Base-by-base conservation (phyloP, 2,113 vertebrate species). In the Ancistrus triradiatus region DNA sequence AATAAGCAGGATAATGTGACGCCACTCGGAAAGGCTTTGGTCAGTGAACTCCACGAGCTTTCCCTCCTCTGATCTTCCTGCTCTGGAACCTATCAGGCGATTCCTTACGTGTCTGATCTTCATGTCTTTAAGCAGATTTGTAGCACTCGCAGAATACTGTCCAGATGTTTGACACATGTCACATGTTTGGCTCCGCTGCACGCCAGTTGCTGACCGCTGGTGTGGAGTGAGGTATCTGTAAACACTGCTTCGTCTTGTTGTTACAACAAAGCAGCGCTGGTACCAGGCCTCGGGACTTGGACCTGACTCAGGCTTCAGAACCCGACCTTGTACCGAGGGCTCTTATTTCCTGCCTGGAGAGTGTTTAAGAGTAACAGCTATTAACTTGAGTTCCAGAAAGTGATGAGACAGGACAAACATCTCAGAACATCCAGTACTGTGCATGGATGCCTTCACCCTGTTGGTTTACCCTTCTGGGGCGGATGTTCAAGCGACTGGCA, bases 91-190 rank as follows among this genome's bases (percentile, higher is more conserved):
- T 14, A 19, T 33, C 3, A 22, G 2, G 38, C 14, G 2, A 2
- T 37, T 42, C 7, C 7, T 42, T 42, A 42, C n/a, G 38, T 8
- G 42, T 6, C 15, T 28, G 25, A 46, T 46, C 9, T 46, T 17
- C 10, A 37, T 10, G 27, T 8, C 7, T 35, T 25, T 38, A 7
- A 33, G 35, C 4, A 18, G 6, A 31, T 31, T 60, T 48, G 27
- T 60, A 43, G 43, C 21, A 33, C 21, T 60, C 17, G n/a, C 38
- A 15, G 5, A 24, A 13, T 13, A 7, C 31, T 18, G 42, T 31
- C 58, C 58, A 60, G 58, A 60, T 60, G 58, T 2, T 60, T 47
- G 58, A 35, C 42, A 60, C 27, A 47, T 35, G 61, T 18, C 33
- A 17, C 46, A 31, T 43, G 38, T 53, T 64, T 52, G 15, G 24